Evolutionary conservation across 2,888 invertebrate genomes (phyloP).

Genomic region (Coremacera marginata): DNA sequence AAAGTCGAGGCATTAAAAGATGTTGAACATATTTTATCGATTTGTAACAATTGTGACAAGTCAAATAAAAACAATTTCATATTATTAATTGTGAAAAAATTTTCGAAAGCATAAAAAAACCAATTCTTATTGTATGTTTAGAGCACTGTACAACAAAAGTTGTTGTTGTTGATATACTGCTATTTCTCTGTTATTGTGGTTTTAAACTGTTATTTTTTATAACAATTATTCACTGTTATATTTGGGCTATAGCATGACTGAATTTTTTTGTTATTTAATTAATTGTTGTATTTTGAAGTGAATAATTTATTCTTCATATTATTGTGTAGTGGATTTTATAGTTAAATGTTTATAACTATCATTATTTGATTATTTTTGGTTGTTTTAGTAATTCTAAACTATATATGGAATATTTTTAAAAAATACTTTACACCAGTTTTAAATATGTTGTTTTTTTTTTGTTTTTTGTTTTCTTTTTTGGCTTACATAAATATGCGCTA

Average conservation of each 20-base stretch:
- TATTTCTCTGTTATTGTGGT: slow-evolving; percentile 11
- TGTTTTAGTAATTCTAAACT: slow-evolving; percentile 12
- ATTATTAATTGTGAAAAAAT: too few relatives aligned
- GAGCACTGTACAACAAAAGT: neutral
- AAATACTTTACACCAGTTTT: slow-evolving; percentile 36
- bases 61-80: too few relatives aligned
- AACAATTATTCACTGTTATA: neutral
- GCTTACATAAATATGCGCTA: slow-evolving; percentile 25
- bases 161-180: neutral
- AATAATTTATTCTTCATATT: neutral
- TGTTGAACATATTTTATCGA: too few relatives aligned
- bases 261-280: neutral
- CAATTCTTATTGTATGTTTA: neutral
- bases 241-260: neutral
- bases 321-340: too few relatives aligned
- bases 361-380: neutral
- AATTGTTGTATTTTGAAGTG: neutral
- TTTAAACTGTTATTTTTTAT: neutral
- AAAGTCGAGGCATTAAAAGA: too few relatives aligned
- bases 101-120: too few relatives aligned
- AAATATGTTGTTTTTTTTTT: slow-evolving; percentile 11
- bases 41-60: too few relatives aligned
- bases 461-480: neutral
- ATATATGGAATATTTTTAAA: slow-evolving; percentile 31
- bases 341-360: too few relatives aligned